Conservation (phyloP, 2,113 vertebrate genomes). For the Cryptoleucopteryx plumbea region DNA sequence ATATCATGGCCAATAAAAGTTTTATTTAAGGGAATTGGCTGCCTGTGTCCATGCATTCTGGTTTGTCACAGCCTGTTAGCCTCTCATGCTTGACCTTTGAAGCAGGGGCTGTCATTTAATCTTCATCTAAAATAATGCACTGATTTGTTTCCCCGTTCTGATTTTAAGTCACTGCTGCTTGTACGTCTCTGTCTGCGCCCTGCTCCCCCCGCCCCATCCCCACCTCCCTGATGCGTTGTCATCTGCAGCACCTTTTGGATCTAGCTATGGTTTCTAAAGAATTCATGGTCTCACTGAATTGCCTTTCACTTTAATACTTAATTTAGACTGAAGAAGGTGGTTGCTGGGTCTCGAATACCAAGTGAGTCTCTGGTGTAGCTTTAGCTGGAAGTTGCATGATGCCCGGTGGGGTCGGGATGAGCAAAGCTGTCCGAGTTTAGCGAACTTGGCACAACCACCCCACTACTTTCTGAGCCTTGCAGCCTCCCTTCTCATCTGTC, state of each 20-base stretch:
- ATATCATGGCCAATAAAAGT: not conserved
- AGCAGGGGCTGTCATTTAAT: not conserved
- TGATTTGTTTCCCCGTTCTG: not conserved
- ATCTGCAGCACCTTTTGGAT: not conserved
- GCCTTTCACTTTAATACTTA: not conserved
- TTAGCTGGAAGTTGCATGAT: not conserved
- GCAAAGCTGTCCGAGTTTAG: not conserved
- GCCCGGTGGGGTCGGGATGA: not conserved
- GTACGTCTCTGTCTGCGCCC: not conserved
- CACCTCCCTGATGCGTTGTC: not conserved
- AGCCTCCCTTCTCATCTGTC: not conserved
- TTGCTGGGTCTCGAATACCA: not conserved
- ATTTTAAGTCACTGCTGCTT: not conserved
- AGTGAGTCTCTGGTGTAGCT: not conserved
- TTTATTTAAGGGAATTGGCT: conserved; percentile 65
- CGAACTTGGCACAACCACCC: not conserved
- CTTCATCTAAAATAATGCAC: not conserved
- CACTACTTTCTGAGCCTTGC: not conserved
- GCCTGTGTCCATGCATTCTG: not conserved
- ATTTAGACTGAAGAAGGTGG: conserved; percentile 6
- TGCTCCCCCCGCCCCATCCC: not conserved
- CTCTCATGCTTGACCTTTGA: not conserved
- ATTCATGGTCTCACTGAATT: not conserved
- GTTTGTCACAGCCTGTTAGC: conserved; percentile 63
- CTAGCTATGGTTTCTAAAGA: not conserved